phyloP scores from a whole-genome alignment of 2,888 invertebrate species.

The Thera britannica region DNA sequence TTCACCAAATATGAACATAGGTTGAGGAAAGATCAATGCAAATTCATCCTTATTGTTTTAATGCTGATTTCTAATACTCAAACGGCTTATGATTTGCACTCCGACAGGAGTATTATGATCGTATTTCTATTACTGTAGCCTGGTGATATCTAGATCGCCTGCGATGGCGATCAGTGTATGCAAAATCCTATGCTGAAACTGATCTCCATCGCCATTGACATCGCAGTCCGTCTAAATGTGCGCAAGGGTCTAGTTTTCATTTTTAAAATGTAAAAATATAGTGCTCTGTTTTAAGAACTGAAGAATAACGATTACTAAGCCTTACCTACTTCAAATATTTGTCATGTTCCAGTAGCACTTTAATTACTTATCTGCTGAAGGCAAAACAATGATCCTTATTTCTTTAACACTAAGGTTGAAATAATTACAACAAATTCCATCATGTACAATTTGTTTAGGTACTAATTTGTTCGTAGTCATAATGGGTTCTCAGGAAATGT shows the following conservation, averaged over 20 bases:
- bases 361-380: conserved; percentile 10
- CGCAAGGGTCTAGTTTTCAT: not conserved
- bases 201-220: too few relatives aligned
- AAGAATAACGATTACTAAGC: not conserved
- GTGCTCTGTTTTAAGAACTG: not conserved
- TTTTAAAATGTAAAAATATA: not conserved
- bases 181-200: too few relatives aligned
- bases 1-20: not conserved
- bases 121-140: too few relatives aligned
- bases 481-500: conserved; percentile 42
- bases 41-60: too few relatives aligned
- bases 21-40: too few relatives aligned
- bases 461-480: conserved; percentile 34
- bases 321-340: not conserved
- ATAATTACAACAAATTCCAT: not conserved
- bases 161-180: too few relatives aligned
- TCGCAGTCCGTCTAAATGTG: too few relatives aligned
- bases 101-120: too few relatives aligned
- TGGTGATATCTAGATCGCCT: too few relatives aligned
- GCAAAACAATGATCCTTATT: conserved; percentile 2
- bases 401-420: conserved; percentile 9
- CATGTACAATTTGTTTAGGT: conserved; percentile 30
- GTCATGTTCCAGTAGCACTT: conserved; percentile 10
- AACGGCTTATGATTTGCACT: too few relatives aligned
- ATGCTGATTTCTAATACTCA: too few relatives aligned